Base-by-base conservation (phyloP, 2,888 invertebrate genomes). In the Oxycera nigricornis region DNA sequence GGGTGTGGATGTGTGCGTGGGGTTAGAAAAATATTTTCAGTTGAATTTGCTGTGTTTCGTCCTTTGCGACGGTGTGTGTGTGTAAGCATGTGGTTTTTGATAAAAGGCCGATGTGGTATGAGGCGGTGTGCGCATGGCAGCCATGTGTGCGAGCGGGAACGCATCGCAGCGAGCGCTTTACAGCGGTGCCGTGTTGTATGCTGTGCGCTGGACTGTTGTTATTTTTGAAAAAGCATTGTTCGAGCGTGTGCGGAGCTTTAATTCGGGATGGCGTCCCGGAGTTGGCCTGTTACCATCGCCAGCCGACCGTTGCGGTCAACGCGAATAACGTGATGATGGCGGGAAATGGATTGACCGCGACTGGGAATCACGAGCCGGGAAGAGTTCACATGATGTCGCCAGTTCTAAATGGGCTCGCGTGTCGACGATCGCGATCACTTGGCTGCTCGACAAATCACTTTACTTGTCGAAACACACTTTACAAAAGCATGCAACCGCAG, bases 11-110 rank as follows among this genome's bases (percentile, higher is more conserved):
- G n/a, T n/a, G n/a, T n/a, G n/a, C n/a, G 70, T 55, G 52, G 70
- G 70, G 70, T 55, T 55, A 70, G 70, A 31, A 70, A 70, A 50
- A 52, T 68, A 50, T 67, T 70, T 24, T 41, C 67, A 61, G 46
- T 46, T 6, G 20, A 55, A 9, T 14, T 9, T 9, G 39, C 14
- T 31, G 70, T 70, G 70, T 70, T 70, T 70, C 55, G 70, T 70
- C 20, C 35, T 9, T 3, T 6, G 59, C 59, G 14, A 6, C 17
- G 11, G 59, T 59, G 59, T 59, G 26, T 20, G 62, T 62, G 35
- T n/a, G n/a, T n/a, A n/a, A n/a, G n/a, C n/a, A n/a, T n/a, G n/a
- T n/a, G 62, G 20, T 6, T 35, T 62, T 62, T 62, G 35, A 62
- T 62, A 20, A 62, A 62, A 35, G 35, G 55, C 22, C 4, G 24